These are phyloP conservation scores for Craterocephalus amniculus DNA, from an alignment of 2,797 vertebrate genomes.

Conservation along the genomic window DNA sequence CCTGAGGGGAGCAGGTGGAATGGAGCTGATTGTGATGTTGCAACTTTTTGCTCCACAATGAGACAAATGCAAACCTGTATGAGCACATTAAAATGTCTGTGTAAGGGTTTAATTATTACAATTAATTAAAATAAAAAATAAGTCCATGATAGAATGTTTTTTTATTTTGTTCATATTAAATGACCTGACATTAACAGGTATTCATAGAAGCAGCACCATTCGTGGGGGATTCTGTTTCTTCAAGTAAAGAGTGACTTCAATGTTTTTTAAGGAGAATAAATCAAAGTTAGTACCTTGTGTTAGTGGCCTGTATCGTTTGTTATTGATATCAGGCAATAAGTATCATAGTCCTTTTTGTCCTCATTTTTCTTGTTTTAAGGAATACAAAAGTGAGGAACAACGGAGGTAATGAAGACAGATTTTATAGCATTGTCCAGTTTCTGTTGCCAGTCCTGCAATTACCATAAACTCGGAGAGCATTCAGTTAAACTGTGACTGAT, in stretches of 20 bases:
- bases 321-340: not conserved
- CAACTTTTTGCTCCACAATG: conserved; percentile 2
- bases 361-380: not conserved
- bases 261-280: not conserved
- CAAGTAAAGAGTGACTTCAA: not conserved
- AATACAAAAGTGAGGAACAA: not conserved
- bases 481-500: conserved; percentile 52
- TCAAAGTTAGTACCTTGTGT: not conserved
- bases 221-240: not conserved
- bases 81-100: not conserved
- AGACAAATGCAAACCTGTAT: not conserved
- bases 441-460: conserved; percentile 47
- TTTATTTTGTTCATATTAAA: not conserved
- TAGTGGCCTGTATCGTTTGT: not conserved
- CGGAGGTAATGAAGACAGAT: not conserved
- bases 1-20: conserved; percentile 1
- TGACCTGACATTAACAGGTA: not conserved
- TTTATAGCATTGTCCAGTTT: conserved; percentile 26
- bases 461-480: conserved; percentile 39
- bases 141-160: not conserved
- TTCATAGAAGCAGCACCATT: not conserved
- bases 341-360: not conserved
- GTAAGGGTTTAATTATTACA: not conserved
- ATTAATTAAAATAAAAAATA: not conserved
- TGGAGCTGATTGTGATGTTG: conserved; percentile 1